phyloP scores from a whole-genome alignment of 2,113 vertebrate genomes.

The Nycticebus coucang region DNA sequence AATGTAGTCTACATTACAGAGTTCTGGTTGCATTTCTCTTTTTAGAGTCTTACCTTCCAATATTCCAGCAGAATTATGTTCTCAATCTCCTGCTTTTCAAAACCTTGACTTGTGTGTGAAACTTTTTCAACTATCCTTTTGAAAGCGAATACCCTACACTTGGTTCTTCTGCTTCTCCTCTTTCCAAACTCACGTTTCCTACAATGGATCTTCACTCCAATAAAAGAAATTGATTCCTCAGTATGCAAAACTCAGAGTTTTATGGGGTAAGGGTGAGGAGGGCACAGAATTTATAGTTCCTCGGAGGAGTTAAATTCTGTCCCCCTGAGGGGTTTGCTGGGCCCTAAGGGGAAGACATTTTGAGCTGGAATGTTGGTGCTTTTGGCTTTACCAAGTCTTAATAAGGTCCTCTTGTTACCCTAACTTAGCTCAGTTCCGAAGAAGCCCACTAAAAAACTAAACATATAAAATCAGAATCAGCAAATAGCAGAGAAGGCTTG shows the following conservation, averaged over 20 bases:
- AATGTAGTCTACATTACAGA: background rate
- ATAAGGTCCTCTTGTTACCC: background rate
- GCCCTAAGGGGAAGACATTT: background rate
- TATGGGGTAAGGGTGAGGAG: background rate
- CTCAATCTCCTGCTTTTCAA: background rate
- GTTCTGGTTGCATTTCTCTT: background rate
- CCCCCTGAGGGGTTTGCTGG: background rate
- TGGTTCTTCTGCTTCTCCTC: background rate
- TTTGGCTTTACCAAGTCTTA: slow-evolving; percentile 6
- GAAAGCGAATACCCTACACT: background rate
- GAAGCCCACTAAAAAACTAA: background rate
- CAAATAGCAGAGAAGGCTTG: background rate
- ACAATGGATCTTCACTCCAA: background rate
- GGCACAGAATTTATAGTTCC: background rate
- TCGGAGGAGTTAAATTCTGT: background rate
- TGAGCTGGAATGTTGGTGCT: background rate
- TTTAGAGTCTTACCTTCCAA: background rate
- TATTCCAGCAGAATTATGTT: background rate
- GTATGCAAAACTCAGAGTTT: slow-evolving; percentile 19
- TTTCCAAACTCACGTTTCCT: slow-evolving; percentile 30
- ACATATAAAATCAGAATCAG: background rate
- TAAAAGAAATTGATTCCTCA: background rate
- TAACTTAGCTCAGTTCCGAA: background rate
- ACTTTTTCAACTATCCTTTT: background rate
- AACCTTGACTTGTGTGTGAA: background rate